Base-by-base conservation (phyloP, 1,140 invertebrate species). In the Pseudomyrmex flavicornis region DNA sequence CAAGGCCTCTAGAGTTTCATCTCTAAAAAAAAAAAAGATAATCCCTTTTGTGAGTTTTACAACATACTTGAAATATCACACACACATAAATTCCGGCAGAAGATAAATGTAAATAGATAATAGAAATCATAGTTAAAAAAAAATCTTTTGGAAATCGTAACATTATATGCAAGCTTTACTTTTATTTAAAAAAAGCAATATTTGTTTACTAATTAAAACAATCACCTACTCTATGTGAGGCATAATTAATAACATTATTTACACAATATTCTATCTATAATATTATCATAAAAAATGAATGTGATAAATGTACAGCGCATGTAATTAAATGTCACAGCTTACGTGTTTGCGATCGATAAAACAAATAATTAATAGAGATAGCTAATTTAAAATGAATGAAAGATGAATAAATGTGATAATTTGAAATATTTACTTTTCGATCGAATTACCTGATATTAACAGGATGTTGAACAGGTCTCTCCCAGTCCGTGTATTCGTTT, bases 401-500 rank as follows among this genome's bases (percentile, higher is more conserved):
- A 12, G 48, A n/a, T 22, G 48, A 62, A 26, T 50, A n/a, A 74
- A 46, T 62, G 7, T 9, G n/a, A 3, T n/a, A 44, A 15, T 59
- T 35, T 35, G 35, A 35, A 35, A 35, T 35, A 35, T 35, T 35
- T 35, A 35, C 5, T 65, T 72, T 20, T 44, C 0, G 35, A 17
- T 35, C 3, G 48, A 72, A 48, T 59, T 94, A 96, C 96, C 96
- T 96, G 61, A 98, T 97, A 94, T 97, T 98, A 86, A 98, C 97
- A 35, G 98, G 98, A 96, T 99, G 98, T 91, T 98, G 97, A 9
- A 98, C 96, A 2, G 98, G 98, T 86, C 97, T 95, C 91, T 99
- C 98, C 98, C 98, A 99, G 92, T 99, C 98, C 2, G 98, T 99
- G 93, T 99, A 99, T 92, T 99, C 98, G 93, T 99, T 99, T 86